Base-by-base conservation (phyloP, 2,888 invertebrate genomes). In the Epistrophe eligans region DNA sequence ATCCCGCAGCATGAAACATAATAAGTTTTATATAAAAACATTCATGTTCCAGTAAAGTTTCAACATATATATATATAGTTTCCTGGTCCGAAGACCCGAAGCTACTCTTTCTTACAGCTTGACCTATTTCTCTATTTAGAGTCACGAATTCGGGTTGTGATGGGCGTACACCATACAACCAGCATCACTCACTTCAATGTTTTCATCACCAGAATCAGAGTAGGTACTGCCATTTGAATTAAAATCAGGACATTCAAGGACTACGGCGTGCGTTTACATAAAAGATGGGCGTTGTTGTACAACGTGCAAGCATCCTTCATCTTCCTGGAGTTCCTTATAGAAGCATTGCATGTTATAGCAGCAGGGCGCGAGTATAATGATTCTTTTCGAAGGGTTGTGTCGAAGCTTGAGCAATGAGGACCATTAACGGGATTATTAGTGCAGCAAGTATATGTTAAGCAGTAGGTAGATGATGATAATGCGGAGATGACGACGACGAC, bases 371-470 rank as follows among this genome's bases (percentile, higher is more conserved):
- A 67, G 64, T 85, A n/a, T n/a, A 85, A 85, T 82, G 85, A 74
- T 55, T 85, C 66, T 76, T 64, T 66, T 66, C 40, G 74, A 60
- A 57, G 70, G 77, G 77, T 82, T 71, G 74, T 71, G 62, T 74
- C 82, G 73, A 85, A 82, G 70, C 62, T 28, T 70, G 74, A 71
- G 82, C 55, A 79, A 66, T 58, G 70, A 71, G 58, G 71, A 40
- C 85, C 77, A 85, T 85, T 85, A 85, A 85, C 85, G 85, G 74
- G 82, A 85, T 85, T 85, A 82, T 74, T 85, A 85, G 85, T 85
- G 85, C 82, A 85, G 85, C 74, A 85, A 79, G 85, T 74, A 79
- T 74, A 79, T 85, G 77, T 82, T 82, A 79, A 60, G 71, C 64
- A 43, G 70, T 43, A 43, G 28, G 40, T 28, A 43, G 35, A 48